These are phyloP conservation scores for Brachyptera risi DNA, from an alignment of 2,888 invertebrate genomes.

Conservation along the genomic window DNA sequence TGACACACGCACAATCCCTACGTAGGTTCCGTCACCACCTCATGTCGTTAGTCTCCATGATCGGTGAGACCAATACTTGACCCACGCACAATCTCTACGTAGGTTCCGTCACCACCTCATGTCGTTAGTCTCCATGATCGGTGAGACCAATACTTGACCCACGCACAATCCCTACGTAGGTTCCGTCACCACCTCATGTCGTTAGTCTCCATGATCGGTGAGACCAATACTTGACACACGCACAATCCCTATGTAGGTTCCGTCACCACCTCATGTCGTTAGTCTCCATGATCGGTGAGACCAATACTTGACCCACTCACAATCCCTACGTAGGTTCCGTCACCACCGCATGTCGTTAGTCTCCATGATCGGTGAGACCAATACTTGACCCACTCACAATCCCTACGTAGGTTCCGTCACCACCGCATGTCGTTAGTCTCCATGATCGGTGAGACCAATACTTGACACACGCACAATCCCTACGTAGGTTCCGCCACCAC, in stretches of 20 bases:
- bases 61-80: no score
- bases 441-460: constrained; percentile 77
- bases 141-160: no score
- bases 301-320: no score
- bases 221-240: no score
- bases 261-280: constrained; percentile 91
- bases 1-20: no score
- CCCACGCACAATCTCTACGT: no score
- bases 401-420: no score
- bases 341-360: constrained; percentile 93
- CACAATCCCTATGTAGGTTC: no score
- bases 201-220: constrained; percentile 84
- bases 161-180: no score
- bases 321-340: no score
- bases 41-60: constrained; percentile 91
- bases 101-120: constrained; percentile 87
- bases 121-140: constrained; percentile 92
- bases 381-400: no score
- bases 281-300: constrained; percentile 81
- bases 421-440: constrained; percentile 92
- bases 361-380: constrained; percentile 80
- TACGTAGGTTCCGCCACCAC: constrained; percentile 86
- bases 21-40: constrained; percentile 87
- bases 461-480: no score
- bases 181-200: constrained; percentile 90